Percentiles rank a stretch among this genome's conserved stretches.
These are phyloP conservation scores for Geophilus truncorum DNA, from an alignment of 2,888 invertebrate species.

Conservation along the genomic window DNA sequence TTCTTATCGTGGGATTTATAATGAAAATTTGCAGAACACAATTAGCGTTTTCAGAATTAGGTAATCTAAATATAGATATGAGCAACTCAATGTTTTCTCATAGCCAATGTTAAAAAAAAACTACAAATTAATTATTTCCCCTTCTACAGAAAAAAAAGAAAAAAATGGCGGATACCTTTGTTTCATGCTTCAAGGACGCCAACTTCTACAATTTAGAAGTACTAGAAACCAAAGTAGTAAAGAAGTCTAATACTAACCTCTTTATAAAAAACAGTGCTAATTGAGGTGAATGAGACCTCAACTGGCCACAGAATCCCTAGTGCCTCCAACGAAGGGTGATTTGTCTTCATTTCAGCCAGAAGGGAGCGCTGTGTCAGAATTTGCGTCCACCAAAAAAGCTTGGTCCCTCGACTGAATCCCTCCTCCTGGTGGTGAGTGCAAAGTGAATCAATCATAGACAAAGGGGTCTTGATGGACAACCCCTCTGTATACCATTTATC, in stretches of 20 bases:
- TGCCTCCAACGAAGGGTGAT: slow-evolving; percentile 14
- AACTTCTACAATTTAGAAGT: not conserved
- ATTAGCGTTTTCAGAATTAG: too few species aligned
- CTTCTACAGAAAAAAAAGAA: too few species aligned
- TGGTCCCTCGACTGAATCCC: not conserved
- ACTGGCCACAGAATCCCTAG: not conserved
- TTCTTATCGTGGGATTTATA: too few species aligned
- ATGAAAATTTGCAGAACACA: too few species aligned
- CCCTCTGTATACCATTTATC: not conserved
- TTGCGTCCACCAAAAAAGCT: slow-evolving; percentile 5
- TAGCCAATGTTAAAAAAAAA: too few species aligned
- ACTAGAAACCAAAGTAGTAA: not conserved
- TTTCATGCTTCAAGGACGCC: not conserved
- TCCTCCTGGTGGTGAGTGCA: slow-evolving; percentile 2
- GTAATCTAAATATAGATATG: too few species aligned
- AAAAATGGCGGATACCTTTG: not conserved
- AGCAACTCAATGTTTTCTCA: too few species aligned
- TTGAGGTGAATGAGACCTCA: slow-evolving; percentile 8
- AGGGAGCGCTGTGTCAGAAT: not conserved
- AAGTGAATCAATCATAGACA: slow-evolving; percentile 12
- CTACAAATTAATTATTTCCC: too few species aligned
- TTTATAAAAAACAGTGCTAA: not conserved
- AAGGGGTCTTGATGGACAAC: not conserved
- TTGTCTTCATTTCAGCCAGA: not conserved
- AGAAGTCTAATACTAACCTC: not conserved